Base-by-base conservation (phyloP, 2,797 vertebrate genomes). In the Takifugu rubripes region DNA sequence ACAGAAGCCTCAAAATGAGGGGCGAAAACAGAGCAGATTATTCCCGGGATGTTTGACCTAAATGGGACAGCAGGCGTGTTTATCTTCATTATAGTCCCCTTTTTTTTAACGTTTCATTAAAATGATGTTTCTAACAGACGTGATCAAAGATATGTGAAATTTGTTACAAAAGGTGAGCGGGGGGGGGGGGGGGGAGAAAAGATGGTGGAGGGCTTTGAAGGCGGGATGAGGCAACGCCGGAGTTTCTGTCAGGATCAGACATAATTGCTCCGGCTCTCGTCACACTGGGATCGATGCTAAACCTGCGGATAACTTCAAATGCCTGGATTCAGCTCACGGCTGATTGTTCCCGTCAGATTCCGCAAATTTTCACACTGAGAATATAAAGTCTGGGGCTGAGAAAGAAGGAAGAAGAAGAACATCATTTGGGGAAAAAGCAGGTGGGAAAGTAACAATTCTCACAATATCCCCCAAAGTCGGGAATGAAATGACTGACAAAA, bases 241-340 rank as follows among this genome's bases (percentile, higher is more conserved):
- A 1, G 83, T 88, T 17, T 8, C n/a, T 17, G 42, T 12, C 42
- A 16, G 11, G 16, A 12, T 9, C 15, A 17, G 74, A 72, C 61
- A 66, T 81, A 81, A 86, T 72, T 79, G 78, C 82, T 82, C 77
- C 72, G 70, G 43, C 69, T 77, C 50, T 15, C 57, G 64, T 52
- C 71, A 59, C 84, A 82, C 85, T 70, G 59, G 59, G 75, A 76
- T 76, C 78, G 53, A 78, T 81, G 64, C 49, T 70, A 56, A 79
- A 79, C 72, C 60, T 71, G 66, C 64, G 67, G 67, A 77, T 68
- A 55, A 84, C 83, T 78, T 73, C 16, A 69, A 56, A 74, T 42
- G 56, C 42, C 47, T 26, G 47, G 59, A 60, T 26, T 48, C 52
- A 15, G 24, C 45, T 58, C 47, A 27, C 40, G 40, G n/a, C n/a